phyloP scores from a whole-genome alignment of 2,888 invertebrate species.

The Alviniconcha strummeri region DNA sequence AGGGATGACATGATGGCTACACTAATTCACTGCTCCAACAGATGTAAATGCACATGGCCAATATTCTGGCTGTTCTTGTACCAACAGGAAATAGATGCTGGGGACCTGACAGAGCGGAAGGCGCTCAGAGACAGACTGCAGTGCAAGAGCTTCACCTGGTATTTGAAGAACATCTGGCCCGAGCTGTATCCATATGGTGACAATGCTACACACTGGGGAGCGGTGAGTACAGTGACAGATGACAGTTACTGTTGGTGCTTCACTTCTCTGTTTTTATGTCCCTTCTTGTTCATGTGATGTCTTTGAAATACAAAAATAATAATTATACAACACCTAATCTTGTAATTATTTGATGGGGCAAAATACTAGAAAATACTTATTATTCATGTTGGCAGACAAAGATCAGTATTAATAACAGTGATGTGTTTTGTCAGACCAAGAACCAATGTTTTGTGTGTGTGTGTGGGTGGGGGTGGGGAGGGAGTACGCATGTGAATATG shows the following conservation, averaged over 20 bases:
- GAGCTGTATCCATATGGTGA: constrained; percentile 57
- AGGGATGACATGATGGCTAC: no score
- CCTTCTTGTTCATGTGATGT: background rate
- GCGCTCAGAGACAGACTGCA: constrained; percentile 48
- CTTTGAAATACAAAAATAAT: background rate
- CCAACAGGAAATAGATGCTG: constrained; percentile 50
- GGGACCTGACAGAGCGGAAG: constrained; percentile 52
- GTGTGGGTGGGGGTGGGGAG: background rate
- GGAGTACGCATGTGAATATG: no score
- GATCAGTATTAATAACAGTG: no score
- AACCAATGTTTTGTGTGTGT: background rate
- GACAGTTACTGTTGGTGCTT: constrained; percentile 1
- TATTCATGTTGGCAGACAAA: background rate
- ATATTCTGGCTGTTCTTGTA: no score
- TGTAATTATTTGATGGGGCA: background rate
- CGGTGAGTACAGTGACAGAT: constrained; percentile 53
- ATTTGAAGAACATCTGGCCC: constrained; percentile 63
- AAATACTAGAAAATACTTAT: background rate
- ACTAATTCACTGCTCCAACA: no score
- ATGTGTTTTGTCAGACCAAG: no score
- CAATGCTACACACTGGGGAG: constrained; percentile 53
- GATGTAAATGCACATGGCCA: no score
- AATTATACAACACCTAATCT: background rate
- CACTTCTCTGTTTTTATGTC: background rate
- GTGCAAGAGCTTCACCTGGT: constrained; percentile 63